A percentile compares a stretch with the other conserved stretches of the same genome.
phyloP scores from a whole-genome alignment of 2,113 vertebrate species.

The Acrocephalus kingi region DNA sequence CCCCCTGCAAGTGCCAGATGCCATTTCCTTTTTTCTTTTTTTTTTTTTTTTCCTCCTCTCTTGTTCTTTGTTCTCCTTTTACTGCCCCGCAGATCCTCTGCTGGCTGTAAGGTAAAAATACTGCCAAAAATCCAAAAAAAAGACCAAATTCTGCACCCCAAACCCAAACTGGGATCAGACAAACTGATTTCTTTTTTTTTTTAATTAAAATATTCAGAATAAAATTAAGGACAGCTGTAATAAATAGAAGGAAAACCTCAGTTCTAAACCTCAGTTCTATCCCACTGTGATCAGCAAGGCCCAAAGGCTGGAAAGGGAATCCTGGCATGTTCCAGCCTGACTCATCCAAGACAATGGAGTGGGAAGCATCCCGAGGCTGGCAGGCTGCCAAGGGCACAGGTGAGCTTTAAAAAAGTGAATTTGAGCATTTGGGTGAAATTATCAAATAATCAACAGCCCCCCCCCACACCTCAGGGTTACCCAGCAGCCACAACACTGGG shows the following conservation, averaged over 20 bases:
- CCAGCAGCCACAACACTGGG: neutral
- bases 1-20: neutral
- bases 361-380: neutral
- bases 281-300: neutral
- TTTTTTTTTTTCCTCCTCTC: fast-evolving
- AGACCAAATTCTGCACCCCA: neutral
- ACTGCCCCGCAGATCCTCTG: neutral
- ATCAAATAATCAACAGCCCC: neutral
- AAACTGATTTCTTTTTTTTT: neutral
- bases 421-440: neutral
- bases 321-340: neutral
- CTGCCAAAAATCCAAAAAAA: neutral
- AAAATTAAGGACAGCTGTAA: neutral
- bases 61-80: conserved; percentile 35
- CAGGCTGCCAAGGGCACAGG: neutral
- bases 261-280: neutral
- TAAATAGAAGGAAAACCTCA: neutral
- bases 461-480: neutral
- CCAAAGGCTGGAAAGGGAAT: neutral
- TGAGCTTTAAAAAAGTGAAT: neutral
- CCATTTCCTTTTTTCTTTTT: neutral
- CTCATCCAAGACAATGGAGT: neutral
- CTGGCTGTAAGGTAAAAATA: neutral
- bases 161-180: neutral
- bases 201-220: neutral